Conservation (phyloP, 2,797 vertebrate species). For the Sebastes hubbsi region DNA sequence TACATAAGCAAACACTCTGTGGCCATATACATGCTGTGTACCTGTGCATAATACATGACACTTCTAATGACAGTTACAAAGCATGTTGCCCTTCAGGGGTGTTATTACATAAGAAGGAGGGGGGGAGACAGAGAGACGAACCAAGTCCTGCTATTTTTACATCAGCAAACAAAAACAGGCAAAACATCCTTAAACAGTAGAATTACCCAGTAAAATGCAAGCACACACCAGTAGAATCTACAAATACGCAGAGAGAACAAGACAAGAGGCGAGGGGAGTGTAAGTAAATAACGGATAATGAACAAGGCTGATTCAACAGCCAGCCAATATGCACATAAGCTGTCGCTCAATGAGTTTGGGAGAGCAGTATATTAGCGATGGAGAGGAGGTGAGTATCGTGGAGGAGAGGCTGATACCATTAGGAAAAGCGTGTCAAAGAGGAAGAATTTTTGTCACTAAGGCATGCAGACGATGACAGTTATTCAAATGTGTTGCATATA, state of each 20-base stretch:
- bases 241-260: background rate
- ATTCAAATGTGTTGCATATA: slow-evolving; percentile 17
- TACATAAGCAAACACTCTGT: background rate
- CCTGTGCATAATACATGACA: slow-evolving; percentile 20
- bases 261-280: background rate
- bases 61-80: slow-evolving; percentile 26
- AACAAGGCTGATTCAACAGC: slow-evolving; percentile 13
- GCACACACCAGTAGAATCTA: background rate
- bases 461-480: background rate
- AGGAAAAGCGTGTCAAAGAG: slow-evolving; percentile 2
- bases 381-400: background rate
- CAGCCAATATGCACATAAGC: slow-evolving; percentile 21
- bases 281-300: slow-evolving; percentile 29
- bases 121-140: background rate
- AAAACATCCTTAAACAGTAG: slow-evolving; percentile 30
- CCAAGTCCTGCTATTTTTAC: slow-evolving; percentile 58
- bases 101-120: slow-evolving; percentile 52
- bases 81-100: slow-evolving; percentile 41
- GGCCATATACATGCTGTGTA: background rate
- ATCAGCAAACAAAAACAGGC: slow-evolving; percentile 22
- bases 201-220: background rate
- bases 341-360: slow-evolving; percentile 33
- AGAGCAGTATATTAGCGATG: slow-evolving; percentile 12
- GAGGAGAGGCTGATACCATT: slow-evolving; percentile 11
- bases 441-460: background rate